Evolutionary conservation across 2,888 invertebrate genomes (phyloP), one percentile per base, ranked within the genome.

Genomic region (Volucella inanis): DNA sequence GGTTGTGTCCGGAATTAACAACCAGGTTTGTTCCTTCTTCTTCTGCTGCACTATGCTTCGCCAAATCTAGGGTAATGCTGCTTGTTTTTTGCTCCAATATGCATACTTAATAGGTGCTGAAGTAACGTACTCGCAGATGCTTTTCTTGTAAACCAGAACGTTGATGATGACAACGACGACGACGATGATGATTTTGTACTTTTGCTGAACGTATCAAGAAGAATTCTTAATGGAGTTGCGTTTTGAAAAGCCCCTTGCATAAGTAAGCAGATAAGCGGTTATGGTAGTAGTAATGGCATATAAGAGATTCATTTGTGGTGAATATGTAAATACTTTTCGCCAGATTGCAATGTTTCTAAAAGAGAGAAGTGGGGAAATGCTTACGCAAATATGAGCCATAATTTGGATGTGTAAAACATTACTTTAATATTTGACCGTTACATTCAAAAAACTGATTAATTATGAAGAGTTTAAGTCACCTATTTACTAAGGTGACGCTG

Each of bases 161-260:
- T 22, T 12, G 43, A 71, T 18, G 10, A 52, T 43, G 31, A 15
- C 41, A 9, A 9, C 39, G 18, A 41, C 38, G 75, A 41, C 52
- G 47, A 39, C 38, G 39, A 39, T 57, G 57, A 14, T 57, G 41
- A 55, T 39, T 41, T 15, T 41, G 43, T 49, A 67, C 12, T 43
- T 38, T 49, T 39, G 43, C 3, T 22, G 12, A 75, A 67, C 49
- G 49, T 65, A 65, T 75, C 57, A 49, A 57, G 49, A 75, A 57
- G 57, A 75, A 64, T 55, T 49, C 55, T 64, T 75, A 49, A 75
- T 65, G 64, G 65, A 57, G 67, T 67, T 64, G 54, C 55, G 47
- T 74, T 65, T 49, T n/a, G 22, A 18, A n/a, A 43, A 50, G 43
- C 18, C 39, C 11, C 41, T 62, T 18, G 52, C n/a, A 62, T n/a